Evolutionary conservation across 2,113 vertebrate species (phyloP).

Genomic region (Cavia porcellus): DNA sequence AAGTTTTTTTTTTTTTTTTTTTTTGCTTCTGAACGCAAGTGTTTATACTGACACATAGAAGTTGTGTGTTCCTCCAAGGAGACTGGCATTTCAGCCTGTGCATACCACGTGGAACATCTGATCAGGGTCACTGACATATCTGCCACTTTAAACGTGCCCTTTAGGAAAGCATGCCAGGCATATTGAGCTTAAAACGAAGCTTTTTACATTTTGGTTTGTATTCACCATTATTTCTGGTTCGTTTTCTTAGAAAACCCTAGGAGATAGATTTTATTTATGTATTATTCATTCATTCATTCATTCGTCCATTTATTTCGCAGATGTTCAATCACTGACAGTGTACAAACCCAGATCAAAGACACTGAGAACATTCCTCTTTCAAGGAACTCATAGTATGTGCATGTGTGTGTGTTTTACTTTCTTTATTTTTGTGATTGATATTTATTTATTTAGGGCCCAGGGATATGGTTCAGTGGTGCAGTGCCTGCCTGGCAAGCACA

Average conservation of each 20-base stretch:
- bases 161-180: not conserved
- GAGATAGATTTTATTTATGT: not conserved
- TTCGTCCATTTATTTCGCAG: not conserved
- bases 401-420: not conserved
- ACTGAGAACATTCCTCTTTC: not conserved
- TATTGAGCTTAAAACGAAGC: not conserved
- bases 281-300: not conserved
- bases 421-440: too few species aligned
- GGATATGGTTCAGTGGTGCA: too few species aligned
- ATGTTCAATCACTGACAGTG: not conserved
- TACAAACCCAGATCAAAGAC: not conserved
- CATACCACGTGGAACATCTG: too few species aligned
- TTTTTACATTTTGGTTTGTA: not conserved
- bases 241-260: not conserved
- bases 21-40: not conserved
- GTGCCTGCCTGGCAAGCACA: too few species aligned
- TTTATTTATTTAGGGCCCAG: too few species aligned
- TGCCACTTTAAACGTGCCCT: not conserved
- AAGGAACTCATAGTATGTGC: not conserved
- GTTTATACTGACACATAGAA: not conserved
- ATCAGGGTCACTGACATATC: too few species aligned
- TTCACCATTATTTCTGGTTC: not conserved
- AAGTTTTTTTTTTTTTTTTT: not conserved
- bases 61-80: too few species aligned
- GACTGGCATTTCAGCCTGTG: not conserved